Evolutionary conservation across 2,113 vertebrate species (phyloP).

Genomic region (Atlantisia rogersi): DNA sequence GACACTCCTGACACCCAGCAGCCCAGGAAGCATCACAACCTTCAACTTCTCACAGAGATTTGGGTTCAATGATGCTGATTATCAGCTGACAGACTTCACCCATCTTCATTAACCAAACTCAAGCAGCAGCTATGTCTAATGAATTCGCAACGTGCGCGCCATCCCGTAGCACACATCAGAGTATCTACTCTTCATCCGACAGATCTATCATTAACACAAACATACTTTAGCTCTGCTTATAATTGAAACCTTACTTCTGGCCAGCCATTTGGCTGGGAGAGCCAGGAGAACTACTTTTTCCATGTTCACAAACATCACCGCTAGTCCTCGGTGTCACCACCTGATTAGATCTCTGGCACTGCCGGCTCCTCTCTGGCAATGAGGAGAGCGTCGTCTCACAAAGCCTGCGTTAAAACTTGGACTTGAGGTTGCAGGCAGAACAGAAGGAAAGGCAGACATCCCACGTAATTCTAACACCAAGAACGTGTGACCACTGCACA

Average conservation of each 20-base stretch:
- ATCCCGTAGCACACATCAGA: background rate
- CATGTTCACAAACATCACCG: slow-evolving; percentile 7
- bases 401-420: background rate
- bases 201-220: background rate
- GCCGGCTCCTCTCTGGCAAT: background rate
- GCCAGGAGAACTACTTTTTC: slow-evolving; percentile 41
- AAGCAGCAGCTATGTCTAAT: background rate
- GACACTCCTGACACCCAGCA: background rate
- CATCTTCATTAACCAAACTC: background rate
- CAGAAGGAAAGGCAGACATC: background rate
- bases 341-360: slow-evolving; percentile 55
- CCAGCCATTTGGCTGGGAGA: background rate
- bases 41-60: background rate
- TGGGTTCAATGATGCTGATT: background rate
- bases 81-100: background rate
- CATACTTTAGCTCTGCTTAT: background rate
- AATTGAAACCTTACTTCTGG: background rate
- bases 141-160: background rate
- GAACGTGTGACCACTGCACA: background rate
- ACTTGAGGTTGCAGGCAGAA: background rate
- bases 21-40: background rate
- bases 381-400: background rate
- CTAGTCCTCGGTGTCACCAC: slow-evolving; percentile 42
- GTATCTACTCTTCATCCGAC: background rate
- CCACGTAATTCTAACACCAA: background rate